Evolutionary conservation across 2,113 vertebrate species (phyloP).

Genomic region (Bubo blakistoni): DNA sequence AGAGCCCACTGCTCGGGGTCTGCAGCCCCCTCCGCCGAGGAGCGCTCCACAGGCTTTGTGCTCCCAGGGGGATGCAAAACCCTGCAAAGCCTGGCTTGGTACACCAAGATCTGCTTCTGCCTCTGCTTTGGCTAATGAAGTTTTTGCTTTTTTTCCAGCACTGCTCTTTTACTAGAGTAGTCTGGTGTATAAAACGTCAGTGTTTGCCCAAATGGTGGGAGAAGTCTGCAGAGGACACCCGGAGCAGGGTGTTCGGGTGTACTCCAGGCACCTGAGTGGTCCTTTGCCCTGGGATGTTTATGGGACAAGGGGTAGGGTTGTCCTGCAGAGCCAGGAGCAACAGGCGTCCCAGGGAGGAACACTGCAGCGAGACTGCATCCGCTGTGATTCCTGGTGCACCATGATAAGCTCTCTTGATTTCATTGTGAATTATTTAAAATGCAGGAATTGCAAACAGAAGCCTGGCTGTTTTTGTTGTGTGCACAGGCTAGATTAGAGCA

Average conservation of each 20-base stretch:
- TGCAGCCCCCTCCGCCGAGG: not conserved
- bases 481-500: slow-evolving; percentile 30
- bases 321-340: not conserved
- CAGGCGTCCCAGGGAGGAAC: not conserved
- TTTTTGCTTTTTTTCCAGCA: not conserved
- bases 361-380: fast-evolving
- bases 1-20: not conserved
- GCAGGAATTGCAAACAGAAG: slow-evolving; percentile 7
- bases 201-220: not conserved
- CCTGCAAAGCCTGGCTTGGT: not conserved
- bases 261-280: not conserved
- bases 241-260: not conserved
- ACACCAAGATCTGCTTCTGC: not conserved
- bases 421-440: slow-evolving; percentile 55
- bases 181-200: not conserved
- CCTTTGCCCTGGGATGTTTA: not conserved
- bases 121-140: not conserved
- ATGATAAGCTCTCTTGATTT: slow-evolving; percentile 3
- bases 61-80: not conserved
- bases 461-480: not conserved
- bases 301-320: not conserved
- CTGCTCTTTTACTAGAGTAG: not conserved
- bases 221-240: not conserved
- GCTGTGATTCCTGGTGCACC: fast-evolving
- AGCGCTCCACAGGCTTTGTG: not conserved